phyloP scores from a whole-genome alignment of 2,888 invertebrate genomes.

The Acanthococcus lagerstroemiae region DNA sequence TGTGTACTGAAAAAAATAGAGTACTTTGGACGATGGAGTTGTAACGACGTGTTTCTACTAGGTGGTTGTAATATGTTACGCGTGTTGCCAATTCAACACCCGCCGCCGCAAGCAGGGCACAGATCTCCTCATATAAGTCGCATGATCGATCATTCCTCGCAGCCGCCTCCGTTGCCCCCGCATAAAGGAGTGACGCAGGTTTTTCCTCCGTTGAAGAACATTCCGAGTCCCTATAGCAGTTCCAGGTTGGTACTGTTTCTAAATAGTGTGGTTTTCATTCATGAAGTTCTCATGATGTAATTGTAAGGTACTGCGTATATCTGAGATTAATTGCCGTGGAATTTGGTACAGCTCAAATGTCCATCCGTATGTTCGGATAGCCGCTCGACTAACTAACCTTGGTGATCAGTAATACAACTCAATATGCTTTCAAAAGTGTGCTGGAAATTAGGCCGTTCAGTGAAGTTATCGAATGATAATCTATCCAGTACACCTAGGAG shows the following conservation, averaged over 20 bases:
- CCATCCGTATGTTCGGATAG: too few relatives aligned
- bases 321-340: too few relatives aligned
- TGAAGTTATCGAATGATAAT: too few relatives aligned
- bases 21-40: background rate
- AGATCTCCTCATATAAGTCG: slow-evolving; percentile 28
- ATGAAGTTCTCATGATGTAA: too few relatives aligned
- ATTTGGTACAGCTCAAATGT: too few relatives aligned
- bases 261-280: background rate
- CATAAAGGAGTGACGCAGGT: slow-evolving; percentile 41
- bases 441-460: too few relatives aligned
- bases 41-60: background rate
- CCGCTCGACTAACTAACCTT: too few relatives aligned
- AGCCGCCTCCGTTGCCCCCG: slow-evolving; percentile 54
- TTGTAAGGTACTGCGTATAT: too few relatives aligned
- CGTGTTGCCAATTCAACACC: slow-evolving; percentile 25
- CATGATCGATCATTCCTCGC: slow-evolving; percentile 39
- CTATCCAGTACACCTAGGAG: too few relatives aligned
- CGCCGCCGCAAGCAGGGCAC: slow-evolving; percentile 18
- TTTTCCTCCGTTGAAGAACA: slow-evolving; percentile 31
- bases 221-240: slow-evolving; percentile 2
- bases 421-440: too few relatives aligned
- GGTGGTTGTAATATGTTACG: slow-evolving; percentile 28
- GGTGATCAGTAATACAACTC: too few relatives aligned
- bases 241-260: slow-evolving; percentile 1
- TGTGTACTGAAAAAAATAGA: too few relatives aligned